Base-by-base conservation (phyloP, 2,888 invertebrate species). In the Stenotaenia linearis region DNA sequence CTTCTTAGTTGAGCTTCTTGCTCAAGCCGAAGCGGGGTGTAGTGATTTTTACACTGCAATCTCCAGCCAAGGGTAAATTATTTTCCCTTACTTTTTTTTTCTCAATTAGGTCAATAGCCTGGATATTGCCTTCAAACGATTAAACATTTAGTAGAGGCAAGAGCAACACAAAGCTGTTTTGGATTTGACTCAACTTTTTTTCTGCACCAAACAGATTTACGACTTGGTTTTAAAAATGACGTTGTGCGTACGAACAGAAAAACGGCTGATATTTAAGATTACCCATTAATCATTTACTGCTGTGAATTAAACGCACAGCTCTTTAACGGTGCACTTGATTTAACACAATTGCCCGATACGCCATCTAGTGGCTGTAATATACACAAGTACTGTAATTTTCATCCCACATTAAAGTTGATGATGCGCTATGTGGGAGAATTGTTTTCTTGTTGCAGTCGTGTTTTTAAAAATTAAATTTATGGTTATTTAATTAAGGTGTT, bases 11-110 rank as follows among this genome's bases (percentile, higher is more conserved):
- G 25, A 69, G 69, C 69, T 69, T 25, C 69, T 69, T 69, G 69
- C 69, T 69, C 69, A 69, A 69, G 69, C 69, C 15, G 69, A 25
- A 69, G 23, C 50, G 28, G 45, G 25, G 25, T 69, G 69, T 69
- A 69, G 69, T 69, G 69, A 69, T 69, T 69, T 69, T 69, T 69
- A 69, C 69, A 69, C 69, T 28, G 25, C 69, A 69, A 69, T 69
- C 69, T 69, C 69, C 69, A 69, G 69, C 69, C 69, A 69, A 69
- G 69, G 69, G 69, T 69, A 69, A 69, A 69, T 69, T 69, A 69
- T 69, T 69, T 69, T 69, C 69, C 18, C 10, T 28, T n/a, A n/a
- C 25, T 69, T 69, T 69, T 56, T 56, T 56, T 69, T 69, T 69
- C 69, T 69, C 69, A 69, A 69, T 69, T 69, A 69, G 69, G 69